Percentiles rank a stretch among this genome's conserved stretches.
phyloP scores from a whole-genome alignment of 2,797 vertebrate genomes.

The Cyclopterus lumpus region DNA sequence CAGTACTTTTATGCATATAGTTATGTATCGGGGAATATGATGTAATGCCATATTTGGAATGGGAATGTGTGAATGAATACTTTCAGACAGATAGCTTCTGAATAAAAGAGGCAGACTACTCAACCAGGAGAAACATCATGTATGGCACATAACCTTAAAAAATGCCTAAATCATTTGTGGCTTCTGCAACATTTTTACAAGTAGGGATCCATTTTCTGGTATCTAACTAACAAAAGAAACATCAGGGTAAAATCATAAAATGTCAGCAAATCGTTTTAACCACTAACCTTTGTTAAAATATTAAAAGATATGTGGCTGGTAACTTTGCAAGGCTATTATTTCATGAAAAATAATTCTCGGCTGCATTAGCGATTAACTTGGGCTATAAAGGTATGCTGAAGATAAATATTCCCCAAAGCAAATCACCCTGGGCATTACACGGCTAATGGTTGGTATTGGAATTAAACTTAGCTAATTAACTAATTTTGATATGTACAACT shows the following conservation, averaged over 20 bases:
- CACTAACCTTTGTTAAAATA: not conserved
- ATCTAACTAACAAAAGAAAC: not conserved
- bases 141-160: not conserved
- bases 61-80: constrained; percentile 7
- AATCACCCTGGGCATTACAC: not conserved
- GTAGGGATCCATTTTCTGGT: not conserved
- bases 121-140: not conserved
- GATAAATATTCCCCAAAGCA: not conserved
- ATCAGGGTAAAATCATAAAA: not conserved
- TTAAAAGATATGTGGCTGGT: not conserved
- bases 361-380: not conserved
- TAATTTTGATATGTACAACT: not conserved
- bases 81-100: not conserved
- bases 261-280: not conserved
- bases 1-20: constrained; percentile 13
- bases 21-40: not conserved
- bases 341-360: not conserved
- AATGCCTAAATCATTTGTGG: not conserved
- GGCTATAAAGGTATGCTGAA: not conserved
- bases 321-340: no score
- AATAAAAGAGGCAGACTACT: not conserved
- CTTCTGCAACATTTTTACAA: not conserved
- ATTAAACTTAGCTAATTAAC: not conserved
- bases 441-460: not conserved
- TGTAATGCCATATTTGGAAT: not conserved